Evolutionary conservation across 2,113 vertebrate genomes (phyloP).

Genomic region (Ctenomys sociabilis): DNA sequence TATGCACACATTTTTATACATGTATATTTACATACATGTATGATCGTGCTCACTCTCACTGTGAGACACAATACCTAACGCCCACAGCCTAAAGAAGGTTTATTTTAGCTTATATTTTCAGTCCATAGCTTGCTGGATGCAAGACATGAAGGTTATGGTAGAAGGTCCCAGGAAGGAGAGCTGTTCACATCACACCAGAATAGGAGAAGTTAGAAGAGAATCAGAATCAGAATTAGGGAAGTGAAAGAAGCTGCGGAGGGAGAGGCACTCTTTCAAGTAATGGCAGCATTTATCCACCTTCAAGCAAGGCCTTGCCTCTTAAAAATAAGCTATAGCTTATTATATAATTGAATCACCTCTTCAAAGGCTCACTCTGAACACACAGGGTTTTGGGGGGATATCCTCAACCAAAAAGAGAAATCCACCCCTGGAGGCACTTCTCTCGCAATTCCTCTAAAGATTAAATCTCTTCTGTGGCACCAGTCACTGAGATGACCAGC

Average conservation of each 20-base stretch:
- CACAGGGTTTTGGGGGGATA: background rate
- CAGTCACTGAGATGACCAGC: background rate
- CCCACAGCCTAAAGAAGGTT: background rate
- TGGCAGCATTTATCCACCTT: background rate
- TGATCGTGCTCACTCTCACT: background rate
- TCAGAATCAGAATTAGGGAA: background rate
- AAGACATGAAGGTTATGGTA: background rate
- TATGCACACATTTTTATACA: background rate
- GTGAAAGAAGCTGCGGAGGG: background rate
- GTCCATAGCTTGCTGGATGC: background rate
- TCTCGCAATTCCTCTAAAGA: background rate
- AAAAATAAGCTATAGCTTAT: background rate
- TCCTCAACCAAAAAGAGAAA: background rate
- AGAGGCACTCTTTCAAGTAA: background rate
- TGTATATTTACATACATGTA: background rate
- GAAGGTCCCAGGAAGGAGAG: background rate
- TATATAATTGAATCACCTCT: background rate
- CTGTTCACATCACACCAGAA: background rate
- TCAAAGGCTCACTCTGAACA: background rate
- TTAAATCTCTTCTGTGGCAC: background rate
- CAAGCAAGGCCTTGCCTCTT: background rate
- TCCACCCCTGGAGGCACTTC: background rate
- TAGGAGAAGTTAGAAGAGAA: background rate
- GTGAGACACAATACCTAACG: background rate
- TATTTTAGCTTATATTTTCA: background rate